These are phyloP conservation scores for Papilio polytes DNA, from an alignment of 1,140 invertebrate species.

Conservation along the genomic window DNA sequence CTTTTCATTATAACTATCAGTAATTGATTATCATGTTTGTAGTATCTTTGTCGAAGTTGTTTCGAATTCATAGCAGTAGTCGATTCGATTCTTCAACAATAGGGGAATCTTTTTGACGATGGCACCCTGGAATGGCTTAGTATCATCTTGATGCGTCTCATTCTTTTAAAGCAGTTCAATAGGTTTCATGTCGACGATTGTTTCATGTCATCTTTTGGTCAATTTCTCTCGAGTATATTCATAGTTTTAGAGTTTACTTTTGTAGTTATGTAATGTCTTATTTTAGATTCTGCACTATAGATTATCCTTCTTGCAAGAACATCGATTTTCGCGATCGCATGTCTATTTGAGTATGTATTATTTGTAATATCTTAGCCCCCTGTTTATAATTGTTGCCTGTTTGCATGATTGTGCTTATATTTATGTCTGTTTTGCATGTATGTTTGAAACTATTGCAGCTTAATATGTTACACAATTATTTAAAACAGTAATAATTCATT, in stretches of 20 bases:
- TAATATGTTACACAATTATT: background rate
- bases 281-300: conserved; percentile 78
- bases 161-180: conserved; percentile 63
- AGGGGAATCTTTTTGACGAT: conserved; percentile 74
- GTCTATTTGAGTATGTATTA: conserved; percentile 45
- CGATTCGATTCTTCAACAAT: conserved; percentile 55
- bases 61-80: conserved; percentile 68
- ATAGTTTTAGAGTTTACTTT: conserved; percentile 64
- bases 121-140: conserved; percentile 82
- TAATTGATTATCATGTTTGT: conserved; percentile 59
- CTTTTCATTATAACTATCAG: conserved; percentile 49
- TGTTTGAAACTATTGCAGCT: background rate
- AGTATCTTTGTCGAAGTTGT: conserved; percentile 60
- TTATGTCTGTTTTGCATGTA: conserved; percentile 41
- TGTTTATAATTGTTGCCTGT: conserved; percentile 32
- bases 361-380: conserved; percentile 1
- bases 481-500: too few species aligned
- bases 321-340: conserved; percentile 66
- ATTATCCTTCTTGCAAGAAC: conserved; percentile 69
- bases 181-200: conserved; percentile 60
- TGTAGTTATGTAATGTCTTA: conserved; percentile 69
- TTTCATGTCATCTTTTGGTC: conserved; percentile 71
- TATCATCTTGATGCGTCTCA: conserved; percentile 75
- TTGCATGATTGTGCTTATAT: conserved; percentile 47
- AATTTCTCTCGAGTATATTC: conserved; percentile 74